phyloP scores from a whole-genome alignment of 2,797 vertebrate species.

The Uromys caudimaculatus region DNA sequence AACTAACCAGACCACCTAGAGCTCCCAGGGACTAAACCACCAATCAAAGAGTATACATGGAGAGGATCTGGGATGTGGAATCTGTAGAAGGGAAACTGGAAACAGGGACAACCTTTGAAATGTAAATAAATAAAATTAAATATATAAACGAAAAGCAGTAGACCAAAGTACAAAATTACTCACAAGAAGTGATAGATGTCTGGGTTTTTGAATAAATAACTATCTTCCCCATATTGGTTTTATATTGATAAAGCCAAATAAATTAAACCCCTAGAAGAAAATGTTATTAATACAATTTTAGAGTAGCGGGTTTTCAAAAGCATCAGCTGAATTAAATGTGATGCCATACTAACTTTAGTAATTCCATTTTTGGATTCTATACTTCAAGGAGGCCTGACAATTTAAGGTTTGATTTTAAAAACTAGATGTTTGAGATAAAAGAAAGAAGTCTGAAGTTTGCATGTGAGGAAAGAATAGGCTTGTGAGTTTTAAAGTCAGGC shows the following conservation, averaged over 20 bases:
- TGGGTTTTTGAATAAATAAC: background rate
- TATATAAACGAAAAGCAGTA: background rate
- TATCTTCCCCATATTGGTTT: background rate
- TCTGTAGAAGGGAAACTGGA: no score
- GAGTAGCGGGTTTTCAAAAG: background rate
- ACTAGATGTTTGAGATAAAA: slow-evolving; percentile 18
- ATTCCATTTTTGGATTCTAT: slow-evolving; percentile 7
- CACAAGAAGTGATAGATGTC: background rate
- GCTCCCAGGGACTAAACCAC: no score
- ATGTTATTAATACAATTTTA: background rate
- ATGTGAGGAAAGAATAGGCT: background rate
- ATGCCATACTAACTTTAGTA: slow-evolving; percentile 18
- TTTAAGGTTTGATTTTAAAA: background rate
- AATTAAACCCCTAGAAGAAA: slow-evolving; percentile 10
- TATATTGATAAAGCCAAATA: slow-evolving; percentile 12
- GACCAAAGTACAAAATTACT: background rate
- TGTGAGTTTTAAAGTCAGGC: background rate
- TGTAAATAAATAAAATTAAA: no score
- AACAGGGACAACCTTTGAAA: no score
- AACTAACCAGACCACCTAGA: no score
- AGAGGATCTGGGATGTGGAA: no score
- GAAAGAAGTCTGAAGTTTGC: background rate
- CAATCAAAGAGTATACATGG: no score
- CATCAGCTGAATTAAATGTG: slow-evolving; percentile 38
- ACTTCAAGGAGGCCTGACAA: background rate